Conservation (phyloP, 2,113 vertebrate genomes). For the Stigmatopora argus region DNA sequence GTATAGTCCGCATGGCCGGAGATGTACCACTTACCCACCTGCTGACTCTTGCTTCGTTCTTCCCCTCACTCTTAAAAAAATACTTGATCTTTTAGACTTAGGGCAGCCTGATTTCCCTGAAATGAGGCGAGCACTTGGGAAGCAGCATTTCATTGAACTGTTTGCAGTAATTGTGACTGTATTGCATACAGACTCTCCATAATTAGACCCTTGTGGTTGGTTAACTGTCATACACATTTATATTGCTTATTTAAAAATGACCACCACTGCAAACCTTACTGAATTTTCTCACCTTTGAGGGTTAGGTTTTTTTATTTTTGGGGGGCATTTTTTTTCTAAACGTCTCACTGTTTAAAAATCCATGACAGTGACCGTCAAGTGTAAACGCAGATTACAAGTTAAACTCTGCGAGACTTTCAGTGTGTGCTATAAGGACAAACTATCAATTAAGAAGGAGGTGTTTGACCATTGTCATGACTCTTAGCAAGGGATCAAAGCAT, state of each 20-base stretch:
- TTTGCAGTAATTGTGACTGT: not conserved
- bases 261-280: no score
- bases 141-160: not conserved
- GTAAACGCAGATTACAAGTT: not conserved
- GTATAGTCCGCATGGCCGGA: not conserved
- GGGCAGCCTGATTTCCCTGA: no score
- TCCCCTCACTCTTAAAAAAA: not conserved
- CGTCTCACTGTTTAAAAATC: not conserved
- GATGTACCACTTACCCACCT: not conserved
- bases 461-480: conserved; percentile 44
- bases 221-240: no score
- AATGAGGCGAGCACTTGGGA: not conserved
- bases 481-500: conserved; percentile 40
- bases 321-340: not conserved
- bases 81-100: no score
- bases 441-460: not conserved
- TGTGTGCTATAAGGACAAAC: not conserved
- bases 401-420: not conserved
- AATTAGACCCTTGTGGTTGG: no score
- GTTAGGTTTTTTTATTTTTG: not conserved
- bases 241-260: no score
- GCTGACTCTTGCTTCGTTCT: not conserved
- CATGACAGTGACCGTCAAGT: not conserved
- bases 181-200: not conserved
- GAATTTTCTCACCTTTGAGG: no score